Percentiles rank a stretch among this genome's conserved stretches.
These are phyloP conservation scores for Micromussa lordhowensis DNA, from an alignment of 92 coral and sea anemone genomes.

Conservation along the genomic window DNA sequence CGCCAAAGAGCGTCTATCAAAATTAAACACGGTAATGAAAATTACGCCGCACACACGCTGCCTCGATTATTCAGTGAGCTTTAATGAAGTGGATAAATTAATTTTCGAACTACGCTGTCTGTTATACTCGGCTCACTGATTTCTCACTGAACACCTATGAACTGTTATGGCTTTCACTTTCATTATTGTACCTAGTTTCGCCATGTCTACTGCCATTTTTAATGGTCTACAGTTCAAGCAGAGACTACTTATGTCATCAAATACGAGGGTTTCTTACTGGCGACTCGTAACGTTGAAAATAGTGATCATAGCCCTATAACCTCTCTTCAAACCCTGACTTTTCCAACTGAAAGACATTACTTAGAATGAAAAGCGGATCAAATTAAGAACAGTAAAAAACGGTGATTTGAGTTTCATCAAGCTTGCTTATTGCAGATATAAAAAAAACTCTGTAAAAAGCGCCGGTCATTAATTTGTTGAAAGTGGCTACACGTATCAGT, in stretches of 20 bases:
- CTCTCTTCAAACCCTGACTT: not conserved
- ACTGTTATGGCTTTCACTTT: not conserved
- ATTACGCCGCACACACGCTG: not conserved
- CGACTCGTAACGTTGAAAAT: too few relatives aligned
- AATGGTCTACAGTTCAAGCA: not conserved
- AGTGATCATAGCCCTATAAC: too few relatives aligned
- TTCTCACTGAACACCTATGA: slow-evolving; percentile 3
- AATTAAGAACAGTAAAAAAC: not conserved
- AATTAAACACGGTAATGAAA: not conserved
- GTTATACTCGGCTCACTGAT: not conserved
- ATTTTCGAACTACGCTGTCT: not conserved
- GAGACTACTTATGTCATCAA: not conserved
- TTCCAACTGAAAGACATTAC: not conserved
- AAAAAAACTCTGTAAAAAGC: not conserved
- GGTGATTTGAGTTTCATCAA: not conserved
- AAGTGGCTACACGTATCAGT: not conserved
- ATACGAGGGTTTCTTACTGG: too few relatives aligned
- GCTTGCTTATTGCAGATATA: not conserved
- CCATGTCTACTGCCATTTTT: not conserved
- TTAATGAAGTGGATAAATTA: not conserved
- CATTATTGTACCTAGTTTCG: not conserved
- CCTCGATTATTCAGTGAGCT: slow-evolving; percentile 19
- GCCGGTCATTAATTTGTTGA: not conserved
- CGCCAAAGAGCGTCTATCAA: not conserved
- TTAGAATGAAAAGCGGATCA: not conserved